Conservation (phyloP, 64 coral and sea anemone genomes). For the Dendrophyllia cribrosa region DNA sequence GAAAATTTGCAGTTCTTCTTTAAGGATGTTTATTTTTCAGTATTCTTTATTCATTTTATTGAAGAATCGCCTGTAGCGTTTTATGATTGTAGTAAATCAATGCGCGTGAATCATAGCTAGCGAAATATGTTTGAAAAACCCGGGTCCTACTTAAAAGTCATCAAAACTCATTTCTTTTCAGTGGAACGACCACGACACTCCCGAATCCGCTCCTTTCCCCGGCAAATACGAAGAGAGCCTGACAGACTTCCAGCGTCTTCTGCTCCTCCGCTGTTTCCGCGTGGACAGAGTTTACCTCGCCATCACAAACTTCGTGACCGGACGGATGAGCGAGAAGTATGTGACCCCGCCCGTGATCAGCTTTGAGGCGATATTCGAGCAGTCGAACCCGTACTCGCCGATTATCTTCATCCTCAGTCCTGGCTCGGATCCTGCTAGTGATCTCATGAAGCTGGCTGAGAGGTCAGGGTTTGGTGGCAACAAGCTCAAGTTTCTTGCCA, state of each 20-base stretch:
- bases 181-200: conserved; percentile 93
- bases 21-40: no score
- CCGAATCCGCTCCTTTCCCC: conserved; percentile 85
- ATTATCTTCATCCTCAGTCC: conserved; percentile 99
- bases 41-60: no score
- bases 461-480: conserved; percentile 98
- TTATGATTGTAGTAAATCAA: no score
- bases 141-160: background rate
- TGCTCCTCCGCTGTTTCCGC: conserved; percentile 95
- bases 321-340: conserved; percentile 98
- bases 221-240: conserved; percentile 92
- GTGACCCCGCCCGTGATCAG: conserved; percentile 98
- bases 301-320: conserved; percentile 97
- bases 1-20: no score
- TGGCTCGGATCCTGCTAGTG: conserved; percentile 98
- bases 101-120: no score
- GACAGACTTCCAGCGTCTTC: conserved; percentile 94
- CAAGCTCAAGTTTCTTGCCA: conserved; percentile 95
- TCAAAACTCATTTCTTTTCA: conserved; percentile 32
- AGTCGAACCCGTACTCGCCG: conserved; percentile 91
- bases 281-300: conserved; percentile 97
- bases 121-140: no score
- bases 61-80: no score
- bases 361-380: conserved; percentile 98
- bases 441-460: conserved; percentile 98